Evolutionary conservation across 1,140 invertebrate genomes (phyloP), one percentile per base, ranked within the genome.

Genomic region (Calosoma granatense): DNA sequence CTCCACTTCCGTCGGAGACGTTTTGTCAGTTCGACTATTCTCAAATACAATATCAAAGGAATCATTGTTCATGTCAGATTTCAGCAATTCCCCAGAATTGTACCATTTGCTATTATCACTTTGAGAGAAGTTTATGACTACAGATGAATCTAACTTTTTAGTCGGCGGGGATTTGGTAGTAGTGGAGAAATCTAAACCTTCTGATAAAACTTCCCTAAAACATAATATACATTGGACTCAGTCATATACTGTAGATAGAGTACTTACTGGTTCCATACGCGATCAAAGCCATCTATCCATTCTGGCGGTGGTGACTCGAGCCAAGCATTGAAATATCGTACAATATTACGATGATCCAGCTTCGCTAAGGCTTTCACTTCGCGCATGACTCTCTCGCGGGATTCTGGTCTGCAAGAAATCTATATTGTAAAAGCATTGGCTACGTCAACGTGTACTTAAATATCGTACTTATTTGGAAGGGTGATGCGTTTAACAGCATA

Each of bases 401-500:
- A 85, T 56, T 84, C 81, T 63, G 84, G 77, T 63, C 89, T 87
- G 67, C 47, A 73, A 71, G 68, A 61, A 56, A 15, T 23, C 53
- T 55, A 59, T 51, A 36, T 9, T 36, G 9, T 36, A 36, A n/a
- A n/a, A 36, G n/a, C 30, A 36, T n/a, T 9, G 30, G n/a, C n/a
- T 36, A 52, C 11, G 12, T 52, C 9, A 14, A 11, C 3, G 17
- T 53, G 17, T 14, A 53, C 6, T n/a, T n/a, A n/a, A 36, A n/a
- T 30, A 12, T 47, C 41, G 71, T 72, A 91, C 88, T 82, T 87
- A 63, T 88, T 87, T 11, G 92, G 89, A 56, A 97, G 74, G 4
- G 83, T 81, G 51, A 98, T 97, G 65, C 94, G 81, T 75, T 99
- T 98, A 0, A 99, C 85, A 19, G 96, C 96, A 77, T 98, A 98